Base-by-base conservation (phyloP, 1,140 invertebrate species). In the Drosophila yakuba region DNA sequence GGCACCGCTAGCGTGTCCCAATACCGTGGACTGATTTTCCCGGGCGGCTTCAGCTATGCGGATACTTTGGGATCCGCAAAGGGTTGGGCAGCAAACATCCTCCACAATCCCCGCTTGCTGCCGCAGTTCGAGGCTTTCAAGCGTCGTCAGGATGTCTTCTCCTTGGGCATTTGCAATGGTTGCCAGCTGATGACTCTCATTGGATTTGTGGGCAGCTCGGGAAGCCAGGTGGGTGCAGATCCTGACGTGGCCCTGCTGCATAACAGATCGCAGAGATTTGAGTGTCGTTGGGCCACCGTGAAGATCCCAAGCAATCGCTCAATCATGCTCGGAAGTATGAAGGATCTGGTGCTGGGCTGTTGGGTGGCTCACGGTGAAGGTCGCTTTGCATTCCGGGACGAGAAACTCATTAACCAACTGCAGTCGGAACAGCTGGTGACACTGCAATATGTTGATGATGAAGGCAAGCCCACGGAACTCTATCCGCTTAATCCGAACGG, bases 301-400 rank as follows among this genome's bases (percentile, higher is more conserved):
- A 95, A 93, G 76, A 96, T 99, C 55, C 88, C 75, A 11, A 78
- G 92, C 28, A 95, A 95, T 20, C 94, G 95, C 2, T 93, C 97
- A 0, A 96, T 99, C 10, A 98, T 99, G 97, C 93, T 99, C 52
- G 92, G 94, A 74, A 97, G 95, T 5, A 98, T 99, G 98, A 95
- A 96, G 61, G 95, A 94, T 7, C 96, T 96, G 4, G 93, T 96
- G 0, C 93, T 99, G 25, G 98, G 98, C 12, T 96, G 99, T 69
- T 99, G 98, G 98, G 95, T 98, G 25, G 98, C 98, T n/a, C 98
- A 99, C 90, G 98, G 97, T 4, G 98, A 99, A 94, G 98, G 98
- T 83, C 94, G 94, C 68, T 95, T 96, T 77, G 93, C 94, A 2
- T 95, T 96, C 73, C 92, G 93, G 10, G 93, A 94, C 14, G 64